Base-by-base conservation (phyloP, 2,888 invertebrate species). In the Neoaliturus tenellus region DNA sequence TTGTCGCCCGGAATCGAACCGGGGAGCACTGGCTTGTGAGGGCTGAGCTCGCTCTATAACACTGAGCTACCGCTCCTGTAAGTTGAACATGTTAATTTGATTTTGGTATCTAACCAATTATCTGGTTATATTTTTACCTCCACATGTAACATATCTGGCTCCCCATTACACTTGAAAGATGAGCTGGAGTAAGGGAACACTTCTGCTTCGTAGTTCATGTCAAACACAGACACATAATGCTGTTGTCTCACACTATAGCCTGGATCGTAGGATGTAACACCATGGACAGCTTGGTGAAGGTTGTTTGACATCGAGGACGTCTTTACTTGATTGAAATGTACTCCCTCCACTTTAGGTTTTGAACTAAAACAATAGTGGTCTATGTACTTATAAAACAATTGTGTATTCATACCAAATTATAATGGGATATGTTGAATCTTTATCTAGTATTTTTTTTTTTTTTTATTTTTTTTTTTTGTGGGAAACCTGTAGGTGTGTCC, bases 131-230 rank as follows among this genome's bases (percentile, higher is more conserved):
- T n/a, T 23, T 23, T 62, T 62, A 62, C 62, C 62, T 62, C 28
- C 14, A 28, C 10, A 20, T 23, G 14, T 14, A 28, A 14, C 28
- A 17, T 25, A 0, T 25, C 10, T 25, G 62, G 62, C 14, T 28
- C 62, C 1, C 4, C 62, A 62, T 10, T 3, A 28, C 14, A 62
- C 48, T 44, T 75, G 17, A 28, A 23, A 17, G 48, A n/a, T 20
- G 71, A 1, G 23, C n/a, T n/a, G 44, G 48, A 44, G 75, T 75
- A 75, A 12, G 75, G 75, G 75, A 75, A 75, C 6, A 75, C 25
- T 6, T 75, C 75, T 44, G 48, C 75, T 39, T 75, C 44, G 28
- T 75, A 75, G 75, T 39, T 75, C 44, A 39, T 44, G 23, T 75
- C 75, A n/a, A 44, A 75, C 5, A 75, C n/a, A 25, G 75, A 44